phyloP scores from a whole-genome alignment of 2,113 vertebrate genomes.

The Hipposideros armiger region DNA sequence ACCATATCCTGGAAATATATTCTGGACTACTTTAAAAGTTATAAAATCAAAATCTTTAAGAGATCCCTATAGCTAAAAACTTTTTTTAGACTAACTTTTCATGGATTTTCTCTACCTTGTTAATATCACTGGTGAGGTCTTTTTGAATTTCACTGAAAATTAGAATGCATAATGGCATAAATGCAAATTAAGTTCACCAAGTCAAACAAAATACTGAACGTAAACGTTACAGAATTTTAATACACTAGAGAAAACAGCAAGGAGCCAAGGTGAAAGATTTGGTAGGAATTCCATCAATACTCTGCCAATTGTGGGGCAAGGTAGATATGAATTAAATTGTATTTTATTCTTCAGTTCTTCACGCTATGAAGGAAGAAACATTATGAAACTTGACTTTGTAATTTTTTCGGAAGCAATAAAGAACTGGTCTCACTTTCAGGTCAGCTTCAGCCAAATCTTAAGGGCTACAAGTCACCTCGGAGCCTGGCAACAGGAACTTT shows the following conservation, averaged over 20 bases:
- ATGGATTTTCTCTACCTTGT: slow-evolving; percentile 22
- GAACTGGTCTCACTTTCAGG: slow-evolving; percentile 69
- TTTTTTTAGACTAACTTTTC: slow-evolving; percentile 15
- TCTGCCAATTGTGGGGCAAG: slow-evolving; percentile 83
- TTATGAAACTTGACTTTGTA: slow-evolving; percentile 51
- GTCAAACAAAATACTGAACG: slow-evolving; percentile 70
- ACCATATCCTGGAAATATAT: slow-evolving; percentile 27
- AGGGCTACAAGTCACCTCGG: slow-evolving; percentile 60
- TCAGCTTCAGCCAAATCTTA: slow-evolving; percentile 68
- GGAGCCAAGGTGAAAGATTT: slow-evolving; percentile 69
- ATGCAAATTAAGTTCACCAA: slow-evolving; percentile 58
- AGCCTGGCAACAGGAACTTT: slow-evolving; percentile 70
- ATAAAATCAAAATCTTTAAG: slow-evolving; percentile 7
- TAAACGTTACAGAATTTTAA: slow-evolving; percentile 63
- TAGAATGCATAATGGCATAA: slow-evolving; percentile 62
- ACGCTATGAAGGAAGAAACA: slow-evolving; percentile 40
- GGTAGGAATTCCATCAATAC: slow-evolving; percentile 78
- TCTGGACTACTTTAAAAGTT: slow-evolving; percentile 50
- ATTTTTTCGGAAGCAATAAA: slow-evolving; percentile 67
- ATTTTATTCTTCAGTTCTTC: slow-evolving; percentile 60
- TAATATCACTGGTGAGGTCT: slow-evolving; percentile 33
- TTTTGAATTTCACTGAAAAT: slow-evolving; percentile 67
- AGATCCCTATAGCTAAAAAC: neutral
- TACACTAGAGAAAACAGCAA: slow-evolving; percentile 75
- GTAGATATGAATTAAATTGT: slow-evolving; percentile 58